Evolutionary conservation across 1,140 invertebrate species (phyloP).

Genomic region (Drosophila parvula): DNA sequence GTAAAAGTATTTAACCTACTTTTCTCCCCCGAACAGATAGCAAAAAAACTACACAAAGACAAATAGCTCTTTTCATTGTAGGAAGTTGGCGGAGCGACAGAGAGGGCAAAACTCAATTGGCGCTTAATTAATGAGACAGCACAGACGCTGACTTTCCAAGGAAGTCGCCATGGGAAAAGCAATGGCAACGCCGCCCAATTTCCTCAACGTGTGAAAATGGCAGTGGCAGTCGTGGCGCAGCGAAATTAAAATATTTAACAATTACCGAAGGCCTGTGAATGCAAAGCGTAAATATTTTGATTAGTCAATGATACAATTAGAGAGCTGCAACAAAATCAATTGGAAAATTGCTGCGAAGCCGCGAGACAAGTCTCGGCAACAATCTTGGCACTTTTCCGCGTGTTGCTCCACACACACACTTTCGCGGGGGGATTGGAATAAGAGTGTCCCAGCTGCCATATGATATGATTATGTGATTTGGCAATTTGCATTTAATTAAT

Average conservation of each 20-base stretch:
- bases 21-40: slow-evolving; percentile 15
- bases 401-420: slow-evolving; percentile 57
- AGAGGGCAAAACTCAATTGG: slow-evolving; percentile 40
- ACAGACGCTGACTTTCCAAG: slow-evolving; percentile 44
- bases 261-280: slow-evolving; percentile 22
- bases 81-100: slow-evolving; percentile 45
- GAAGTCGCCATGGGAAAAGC: slow-evolving; percentile 59
- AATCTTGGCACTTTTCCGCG: slow-evolving; percentile 57
- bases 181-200: slow-evolving; percentile 11
- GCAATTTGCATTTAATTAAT: slow-evolving; percentile 82
- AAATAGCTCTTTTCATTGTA: slow-evolving; percentile 61
- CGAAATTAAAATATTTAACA: slow-evolving; percentile 70
- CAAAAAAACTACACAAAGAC: neutral
- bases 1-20: slow-evolving; percentile 82
- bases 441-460: slow-evolving; percentile 61
- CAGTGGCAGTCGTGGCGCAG: slow-evolving; percentile 15
- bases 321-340: slow-evolving; percentile 44
- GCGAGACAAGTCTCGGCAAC: slow-evolving; percentile 17
- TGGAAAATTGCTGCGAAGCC: slow-evolving; percentile 22
- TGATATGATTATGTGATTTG: slow-evolving; percentile 81
- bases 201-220: slow-evolving; percentile 63
- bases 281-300: slow-evolving; percentile 69
- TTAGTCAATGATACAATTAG: slow-evolving; percentile 63
- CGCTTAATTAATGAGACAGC: slow-evolving; percentile 67
- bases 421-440: neutral